Evolutionary conservation across 2,888 invertebrate species (phyloP), one percentile per base, ranked within the genome.

Genomic region (Agrilus biguttatus): DNA sequence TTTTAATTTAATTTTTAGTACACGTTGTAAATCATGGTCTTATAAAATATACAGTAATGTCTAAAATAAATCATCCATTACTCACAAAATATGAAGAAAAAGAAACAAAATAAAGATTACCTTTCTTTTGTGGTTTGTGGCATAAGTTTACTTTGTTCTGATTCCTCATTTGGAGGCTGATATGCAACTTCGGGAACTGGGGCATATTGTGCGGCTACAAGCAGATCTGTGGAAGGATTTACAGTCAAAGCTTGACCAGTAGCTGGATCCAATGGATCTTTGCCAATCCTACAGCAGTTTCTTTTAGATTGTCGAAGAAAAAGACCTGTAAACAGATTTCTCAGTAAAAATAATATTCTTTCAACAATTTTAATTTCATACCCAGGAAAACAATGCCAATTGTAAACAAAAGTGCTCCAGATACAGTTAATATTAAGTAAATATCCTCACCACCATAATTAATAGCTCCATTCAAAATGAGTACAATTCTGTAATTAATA

Each of bases 191-290:
- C 83, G 33, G 81, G 74, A 14, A 83, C 80, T 1, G 82, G 81
- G 38, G 79, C 82, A 67, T 83, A 83, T 65, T 83, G 83, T 32
- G 81, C 81, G 1, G 79, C 75, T 40, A 83, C 82, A 51, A 83
- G 68, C 32, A 82, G 75, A 69, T 83, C 83, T 33, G 82, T 83
- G 38, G 82, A 82, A 40, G 83, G 83, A 67, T 82, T 82, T 42
- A 81, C 71, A 5, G 51, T 52, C 8, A 53, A 45, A 1, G 49
- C 48, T 35, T 71, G 64, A 8, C 66, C 67, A 17, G 71, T 69
- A 48, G 73, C 71, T 53, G 72, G 70, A 46, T 73, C 73, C 47
- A 73, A 65, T 37, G 63, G 61, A 47, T 71, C 62, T 54, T 65
- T 65, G 2, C 56, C 56, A 28, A 55, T 57, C 33, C 62, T 56